phyloP scores from a whole-genome alignment of 2,888 invertebrate genomes.

The Actias luna region DNA sequence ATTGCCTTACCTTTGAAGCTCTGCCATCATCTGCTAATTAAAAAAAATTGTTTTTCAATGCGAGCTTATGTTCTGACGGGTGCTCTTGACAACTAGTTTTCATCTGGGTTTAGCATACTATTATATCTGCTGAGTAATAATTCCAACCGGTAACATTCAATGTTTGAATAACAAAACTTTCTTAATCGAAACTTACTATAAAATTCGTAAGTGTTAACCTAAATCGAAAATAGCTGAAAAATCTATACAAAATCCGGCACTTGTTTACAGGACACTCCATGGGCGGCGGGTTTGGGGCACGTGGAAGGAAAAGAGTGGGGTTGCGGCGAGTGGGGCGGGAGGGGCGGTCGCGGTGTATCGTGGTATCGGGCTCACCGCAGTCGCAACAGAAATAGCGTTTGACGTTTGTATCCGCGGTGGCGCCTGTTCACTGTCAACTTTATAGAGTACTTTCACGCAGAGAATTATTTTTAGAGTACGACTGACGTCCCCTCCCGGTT shows the following conservation, averaged over 20 bases:
- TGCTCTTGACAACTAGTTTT: no score
- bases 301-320: slow-evolving; percentile 18
- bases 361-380: slow-evolving; percentile 58
- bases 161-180: slow-evolving; percentile 3
- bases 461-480: slow-evolving; percentile 28
- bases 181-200: slow-evolving; percentile 12
- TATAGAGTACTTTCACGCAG: slow-evolving; percentile 48
- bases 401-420: slow-evolving; percentile 79
- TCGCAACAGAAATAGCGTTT: slow-evolving; percentile 78
- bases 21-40: no score
- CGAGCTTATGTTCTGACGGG: no score
- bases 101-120: no score
- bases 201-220: slow-evolving; percentile 31
- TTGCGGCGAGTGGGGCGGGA: slow-evolving; percentile 19
- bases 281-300: slow-evolving; percentile 21
- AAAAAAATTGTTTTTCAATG: no score
- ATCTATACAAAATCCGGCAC: slow-evolving; percentile 57
- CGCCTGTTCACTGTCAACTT: slow-evolving; percentile 81
- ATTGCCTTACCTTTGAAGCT: no score
- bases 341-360: slow-evolving; percentile 40
- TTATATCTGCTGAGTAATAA: no score
- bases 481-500: background rate
- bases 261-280: slow-evolving; percentile 54
- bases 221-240: slow-evolving; percentile 55
- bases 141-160: background rate